These are phyloP conservation scores for Mycteria americana DNA, from an alignment of 2,797 vertebrate species.

Conservation along the genomic window DNA sequence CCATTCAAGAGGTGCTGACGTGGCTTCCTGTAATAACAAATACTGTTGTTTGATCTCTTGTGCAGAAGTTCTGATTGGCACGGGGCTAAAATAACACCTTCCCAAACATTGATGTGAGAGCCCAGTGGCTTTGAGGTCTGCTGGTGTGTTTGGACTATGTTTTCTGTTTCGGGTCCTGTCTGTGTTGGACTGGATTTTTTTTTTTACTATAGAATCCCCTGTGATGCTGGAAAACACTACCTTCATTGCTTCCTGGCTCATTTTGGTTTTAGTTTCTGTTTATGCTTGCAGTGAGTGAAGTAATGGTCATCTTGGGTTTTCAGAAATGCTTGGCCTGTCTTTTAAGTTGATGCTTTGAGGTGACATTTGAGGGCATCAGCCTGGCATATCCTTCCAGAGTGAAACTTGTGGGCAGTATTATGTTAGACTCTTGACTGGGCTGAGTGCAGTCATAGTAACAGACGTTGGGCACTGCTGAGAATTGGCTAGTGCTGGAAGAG, in stretches of 20 bases:
- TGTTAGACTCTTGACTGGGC: background rate
- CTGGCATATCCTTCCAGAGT: background rate
- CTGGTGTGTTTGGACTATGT: background rate
- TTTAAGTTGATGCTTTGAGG: background rate
- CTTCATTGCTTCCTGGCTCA: background rate
- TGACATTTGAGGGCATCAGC: background rate
- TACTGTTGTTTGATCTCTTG: background rate
- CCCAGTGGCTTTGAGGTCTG: background rate
- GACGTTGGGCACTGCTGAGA: background rate
- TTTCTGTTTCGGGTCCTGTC: background rate
- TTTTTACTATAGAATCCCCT: background rate
- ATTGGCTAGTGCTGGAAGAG: background rate
- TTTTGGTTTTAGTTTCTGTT: background rate
- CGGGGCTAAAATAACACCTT: background rate
- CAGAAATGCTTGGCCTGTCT: background rate
- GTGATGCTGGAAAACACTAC: background rate
- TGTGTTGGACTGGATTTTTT: background rate
- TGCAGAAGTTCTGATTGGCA: background rate
- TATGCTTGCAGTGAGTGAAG: background rate
- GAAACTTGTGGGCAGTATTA: background rate
- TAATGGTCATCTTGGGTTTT: background rate
- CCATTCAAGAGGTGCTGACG: background rate
- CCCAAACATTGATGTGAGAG: background rate
- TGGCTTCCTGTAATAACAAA: background rate
- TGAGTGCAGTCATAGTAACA: background rate